Evolutionary conservation across 2,888 invertebrate genomes (phyloP), one percentile per base, ranked within the genome.

Genomic region (Automeris io): DNA sequence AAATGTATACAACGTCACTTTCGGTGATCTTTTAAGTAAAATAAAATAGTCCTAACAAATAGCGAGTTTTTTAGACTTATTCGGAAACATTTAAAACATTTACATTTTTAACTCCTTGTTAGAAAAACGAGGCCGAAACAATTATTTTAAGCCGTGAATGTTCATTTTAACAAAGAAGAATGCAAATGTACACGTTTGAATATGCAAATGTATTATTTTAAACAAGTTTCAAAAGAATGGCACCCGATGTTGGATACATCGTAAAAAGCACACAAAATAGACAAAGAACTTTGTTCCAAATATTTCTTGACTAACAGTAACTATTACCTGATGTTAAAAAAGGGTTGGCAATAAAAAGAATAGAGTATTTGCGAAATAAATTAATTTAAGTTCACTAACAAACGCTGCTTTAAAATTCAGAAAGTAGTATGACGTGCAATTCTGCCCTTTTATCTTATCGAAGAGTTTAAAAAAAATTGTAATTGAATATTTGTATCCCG

Each of bases 381-480:
- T 74, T 74, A 74, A 63, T 78, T 79, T 79, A 75, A 65, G 63
- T 72, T 76, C 72, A 82, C 81, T 81, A 77, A 76, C 74, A 68
- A 57, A 79, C 77, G 81, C 81, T 70, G 55, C 75, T 39, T 68
- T 79, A 71, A 74, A 77, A 69, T 69, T 71, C 49, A 47, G 32
- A 33, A 47, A 25, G n/a, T n/a, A n/a, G n/a, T n/a, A n/a, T n/a
- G n/a, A n/a, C n/a, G n/a, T n/a, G n/a, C n/a, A n/a, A n/a, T n/a
- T n/a, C n/a, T n/a, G n/a, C n/a, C n/a, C n/a, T n/a, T n/a, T n/a
- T n/a, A n/a, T n/a, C n/a, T n/a, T n/a, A n/a, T n/a, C n/a, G n/a
- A n/a, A n/a, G n/a, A n/a, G n/a, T n/a, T n/a, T n/a, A n/a, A n/a
- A n/a, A n/a, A n/a, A n/a, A n/a, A n/a, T n/a, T n/a, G n/a, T n/a